A percentile compares a stretch with the other conserved stretches of the same genome.
Evolutionary conservation across 2,797 vertebrate genomes (phyloP).

Genomic region (Lacerta bilineata): DNA sequence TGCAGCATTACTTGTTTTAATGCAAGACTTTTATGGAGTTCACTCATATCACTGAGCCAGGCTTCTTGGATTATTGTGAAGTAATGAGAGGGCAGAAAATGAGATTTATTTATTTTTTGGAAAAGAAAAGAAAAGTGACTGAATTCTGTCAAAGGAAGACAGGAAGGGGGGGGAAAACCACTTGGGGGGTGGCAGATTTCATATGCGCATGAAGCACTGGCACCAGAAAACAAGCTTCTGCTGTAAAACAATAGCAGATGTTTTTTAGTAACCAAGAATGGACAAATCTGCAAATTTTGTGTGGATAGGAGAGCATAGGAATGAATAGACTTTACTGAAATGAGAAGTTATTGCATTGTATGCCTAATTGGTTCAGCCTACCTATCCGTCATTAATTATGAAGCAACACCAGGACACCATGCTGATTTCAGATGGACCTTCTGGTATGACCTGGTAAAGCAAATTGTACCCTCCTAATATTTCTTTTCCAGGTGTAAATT

Average conservation of each 20-base stretch:
- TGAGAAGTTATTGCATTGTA: constrained; percentile 19
- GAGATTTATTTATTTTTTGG: not conserved
- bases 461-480: constrained; percentile 59
- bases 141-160: constrained; percentile 13
- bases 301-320: not conserved
- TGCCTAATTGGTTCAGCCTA: constrained; percentile 49
- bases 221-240: constrained; percentile 27
- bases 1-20: constrained; percentile 55
- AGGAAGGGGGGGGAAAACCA: not conserved
- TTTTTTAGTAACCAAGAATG: not conserved
- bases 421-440: constrained; percentile 61
- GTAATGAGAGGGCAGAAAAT: constrained; percentile 44
- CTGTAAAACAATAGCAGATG: constrained; percentile 19
- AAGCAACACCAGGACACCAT: constrained; percentile 58
- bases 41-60: constrained; percentile 40
- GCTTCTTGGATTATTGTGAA: constrained; percentile 38
- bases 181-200: not conserved
- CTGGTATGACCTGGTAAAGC: constrained; percentile 52
- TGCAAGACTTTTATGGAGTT: constrained; percentile 46
- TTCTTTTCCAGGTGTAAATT: constrained; percentile 65
- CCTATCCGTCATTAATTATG: constrained; percentile 57
- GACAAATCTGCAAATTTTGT: constrained; percentile 15
- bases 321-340: constrained; percentile 47
- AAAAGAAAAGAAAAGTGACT: not conserved
- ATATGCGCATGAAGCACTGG: not conserved